Percentiles rank a stretch among this genome's conserved stretches.
Evolutionary conservation across 2,888 invertebrate genomes (phyloP).

Genomic region (Hirtodrosophila histrioides): DNA sequence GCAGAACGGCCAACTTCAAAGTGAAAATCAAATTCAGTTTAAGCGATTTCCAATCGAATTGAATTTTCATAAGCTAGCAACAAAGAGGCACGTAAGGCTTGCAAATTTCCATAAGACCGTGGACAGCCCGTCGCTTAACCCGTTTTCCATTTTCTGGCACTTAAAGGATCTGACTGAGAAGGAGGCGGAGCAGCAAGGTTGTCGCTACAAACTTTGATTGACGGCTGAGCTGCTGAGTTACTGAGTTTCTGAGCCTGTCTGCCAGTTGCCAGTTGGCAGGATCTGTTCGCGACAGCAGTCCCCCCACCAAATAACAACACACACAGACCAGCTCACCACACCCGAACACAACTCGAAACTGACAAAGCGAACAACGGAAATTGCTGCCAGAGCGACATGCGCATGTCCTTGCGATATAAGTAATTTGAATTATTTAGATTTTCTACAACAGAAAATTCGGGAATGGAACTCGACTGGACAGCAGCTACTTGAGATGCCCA

Average conservation of each 20-base stretch:
- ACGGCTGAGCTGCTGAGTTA: constrained; percentile 46
- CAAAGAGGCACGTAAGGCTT: constrained; percentile 4
- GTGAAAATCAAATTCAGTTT: constrained; percentile 64
- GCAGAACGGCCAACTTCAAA: constrained; percentile 54
- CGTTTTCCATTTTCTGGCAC: constrained; percentile 59
- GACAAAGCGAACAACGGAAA: constrained; percentile 49
- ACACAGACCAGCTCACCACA: not conserved
- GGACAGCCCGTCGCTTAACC: constrained; percentile 35
- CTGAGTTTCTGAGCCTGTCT: constrained; percentile 2
- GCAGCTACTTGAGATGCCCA: constrained; percentile 24
- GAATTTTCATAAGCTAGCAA: constrained; percentile 58
- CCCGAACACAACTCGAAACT: constrained; percentile 38
- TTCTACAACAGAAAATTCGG: constrained; percentile 18
- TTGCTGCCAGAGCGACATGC: constrained; percentile 26
- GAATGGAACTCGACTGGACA: constrained; percentile 12
- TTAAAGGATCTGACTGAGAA: constrained; percentile 48
- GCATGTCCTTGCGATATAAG: constrained; percentile 46
- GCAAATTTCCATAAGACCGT: constrained; percentile 24
- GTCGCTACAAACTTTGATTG: constrained; percentile 61
- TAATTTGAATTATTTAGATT: constrained; percentile 61
- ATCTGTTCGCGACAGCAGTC: constrained; percentile 42
- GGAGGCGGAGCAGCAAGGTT: constrained; percentile 13
- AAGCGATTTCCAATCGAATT: constrained; percentile 67
- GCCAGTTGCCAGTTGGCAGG: constrained; percentile 30
- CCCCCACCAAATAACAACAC: not conserved